Evolutionary conservation across 2,888 invertebrate species (phyloP).

Genomic region (Hypselothyrea guttata): DNA sequence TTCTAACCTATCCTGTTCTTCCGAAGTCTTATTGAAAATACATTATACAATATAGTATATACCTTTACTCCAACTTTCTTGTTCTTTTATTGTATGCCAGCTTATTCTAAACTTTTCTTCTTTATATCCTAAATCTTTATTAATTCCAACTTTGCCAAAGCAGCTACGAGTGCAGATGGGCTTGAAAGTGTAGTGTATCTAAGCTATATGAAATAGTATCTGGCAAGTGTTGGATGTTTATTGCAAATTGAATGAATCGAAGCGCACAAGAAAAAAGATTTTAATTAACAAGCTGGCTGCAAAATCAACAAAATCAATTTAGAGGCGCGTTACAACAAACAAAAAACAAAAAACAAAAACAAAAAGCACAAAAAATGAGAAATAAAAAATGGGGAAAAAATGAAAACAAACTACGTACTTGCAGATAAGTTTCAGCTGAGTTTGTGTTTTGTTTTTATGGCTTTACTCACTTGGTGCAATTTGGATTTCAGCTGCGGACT

Average conservation of each 20-base stretch:
- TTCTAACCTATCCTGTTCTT: too few species aligned
- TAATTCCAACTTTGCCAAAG: too few species aligned
- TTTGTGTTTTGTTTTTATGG: slow-evolving; percentile 1
- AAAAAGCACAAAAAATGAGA: slow-evolving; percentile 1
- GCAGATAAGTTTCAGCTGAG: too few species aligned
- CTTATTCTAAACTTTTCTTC: too few species aligned
- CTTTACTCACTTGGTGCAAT: slow-evolving; percentile 34
- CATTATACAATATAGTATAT: too few species aligned
- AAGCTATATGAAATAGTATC: slow-evolving; percentile 14
- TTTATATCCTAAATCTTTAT: too few species aligned
- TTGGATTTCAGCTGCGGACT: slow-evolving; percentile 8
- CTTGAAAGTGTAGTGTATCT: slow-evolving; percentile 4
- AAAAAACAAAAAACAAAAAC: slow-evolving; percentile 22
- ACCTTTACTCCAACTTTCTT: too few species aligned
- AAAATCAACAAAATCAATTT: slow-evolving; percentile 53
- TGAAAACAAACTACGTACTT: slow-evolving; percentile 4
- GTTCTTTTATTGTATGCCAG: too few species aligned
- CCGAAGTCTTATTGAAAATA: too few species aligned
- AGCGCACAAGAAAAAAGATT: slow-evolving; percentile 20
- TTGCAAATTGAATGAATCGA: slow-evolving; percentile 10
- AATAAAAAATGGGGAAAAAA: neutral
- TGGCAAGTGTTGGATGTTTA: slow-evolving; percentile 1
- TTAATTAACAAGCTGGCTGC: slow-evolving; percentile 45
- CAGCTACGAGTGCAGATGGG: too few species aligned
- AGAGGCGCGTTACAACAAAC: slow-evolving; percentile 29